Evolutionary conservation across 2,888 invertebrate species (phyloP).

Genomic region (Aphidius colemani): DNA sequence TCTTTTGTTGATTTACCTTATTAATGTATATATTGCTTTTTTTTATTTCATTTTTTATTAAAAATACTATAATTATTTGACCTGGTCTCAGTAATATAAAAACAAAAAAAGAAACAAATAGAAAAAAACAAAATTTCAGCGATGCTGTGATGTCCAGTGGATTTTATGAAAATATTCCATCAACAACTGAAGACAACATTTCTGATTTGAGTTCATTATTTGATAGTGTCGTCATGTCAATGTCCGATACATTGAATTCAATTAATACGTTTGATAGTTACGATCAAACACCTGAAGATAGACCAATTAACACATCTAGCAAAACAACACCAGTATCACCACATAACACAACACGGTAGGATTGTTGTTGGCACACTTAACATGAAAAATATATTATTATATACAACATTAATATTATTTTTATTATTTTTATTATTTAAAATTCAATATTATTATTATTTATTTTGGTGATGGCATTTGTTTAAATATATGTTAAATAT

Average conservation of each 20-base stretch:
- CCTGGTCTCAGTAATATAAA: not conserved
- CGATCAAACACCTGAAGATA: conserved; percentile 59
- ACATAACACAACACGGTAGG: conserved; percentile 56
- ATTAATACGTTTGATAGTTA: conserved; percentile 59
- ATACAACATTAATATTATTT: no score
- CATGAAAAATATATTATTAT: no score
- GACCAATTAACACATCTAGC: conserved; percentile 55
- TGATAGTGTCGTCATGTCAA: conserved; percentile 59
- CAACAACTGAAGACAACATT: conserved; percentile 50
- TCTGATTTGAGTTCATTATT: conserved; percentile 55
- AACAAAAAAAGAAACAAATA: not conserved
- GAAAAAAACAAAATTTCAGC: conserved; percentile 2
- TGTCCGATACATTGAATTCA: conserved; percentile 60
- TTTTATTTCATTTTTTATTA: not conserved
- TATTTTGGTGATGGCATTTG: not conserved
- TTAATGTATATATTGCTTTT: no score
- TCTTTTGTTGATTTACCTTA: conserved; percentile 1
- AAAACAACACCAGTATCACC: conserved; percentile 54
- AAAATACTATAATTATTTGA: not conserved
- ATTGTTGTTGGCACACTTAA: conserved; percentile 5
- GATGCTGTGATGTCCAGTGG: conserved; percentile 39
- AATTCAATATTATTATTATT: not conserved
- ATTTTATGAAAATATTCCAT: conserved; percentile 34
- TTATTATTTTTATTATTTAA: not conserved
- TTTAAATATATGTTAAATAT: conserved; percentile 26